These are phyloP conservation scores for Diplogasteroides magnus DNA, from an alignment of 1,140 invertebrate genomes.

Conservation along the genomic window DNA sequence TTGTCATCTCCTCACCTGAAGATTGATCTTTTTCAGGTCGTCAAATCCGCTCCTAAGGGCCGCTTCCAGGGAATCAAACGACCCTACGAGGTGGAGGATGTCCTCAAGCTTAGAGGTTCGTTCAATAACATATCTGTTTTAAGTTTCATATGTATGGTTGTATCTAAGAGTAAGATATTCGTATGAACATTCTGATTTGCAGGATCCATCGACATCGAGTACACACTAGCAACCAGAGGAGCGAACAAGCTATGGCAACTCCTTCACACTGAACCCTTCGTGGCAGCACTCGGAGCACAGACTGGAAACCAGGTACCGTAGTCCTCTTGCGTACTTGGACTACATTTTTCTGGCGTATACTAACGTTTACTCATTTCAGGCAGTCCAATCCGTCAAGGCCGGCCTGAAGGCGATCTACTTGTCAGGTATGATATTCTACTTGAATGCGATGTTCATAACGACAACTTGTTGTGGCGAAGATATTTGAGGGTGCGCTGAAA, in stretches of 20 bases:
- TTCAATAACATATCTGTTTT: no score
- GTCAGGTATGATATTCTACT: constrained; percentile 51
- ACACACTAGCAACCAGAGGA: constrained; percentile 55
- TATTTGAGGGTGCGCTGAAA: no score
- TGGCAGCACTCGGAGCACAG: constrained; percentile 55
- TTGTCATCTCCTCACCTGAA: neutral
- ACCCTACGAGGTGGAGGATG: constrained; percentile 56
- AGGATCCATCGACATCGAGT: constrained; percentile 56
- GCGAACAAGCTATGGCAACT: constrained; percentile 56
- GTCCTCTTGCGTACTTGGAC: no score
- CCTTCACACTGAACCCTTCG: constrained; percentile 50
- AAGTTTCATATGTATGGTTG: no score
- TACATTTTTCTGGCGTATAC: no score
- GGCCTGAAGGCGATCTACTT: constrained; percentile 57
- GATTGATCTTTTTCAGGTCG: constrained; percentile 35
- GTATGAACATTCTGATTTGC: neutral
- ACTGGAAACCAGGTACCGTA: no score
- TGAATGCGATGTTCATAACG: no score
- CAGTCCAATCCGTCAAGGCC: constrained; percentile 58
- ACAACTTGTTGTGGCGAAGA: no score
- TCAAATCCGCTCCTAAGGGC: constrained; percentile 54
- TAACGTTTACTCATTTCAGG: no score
- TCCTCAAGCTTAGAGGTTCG: constrained; percentile 47
- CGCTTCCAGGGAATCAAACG: constrained; percentile 54
- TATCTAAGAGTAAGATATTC: neutral